A percentile compares a stretch with the other conserved stretches of the same genome.
Conservation (phyloP, 2,888 invertebrate species). For the Leucania comma region DNA sequence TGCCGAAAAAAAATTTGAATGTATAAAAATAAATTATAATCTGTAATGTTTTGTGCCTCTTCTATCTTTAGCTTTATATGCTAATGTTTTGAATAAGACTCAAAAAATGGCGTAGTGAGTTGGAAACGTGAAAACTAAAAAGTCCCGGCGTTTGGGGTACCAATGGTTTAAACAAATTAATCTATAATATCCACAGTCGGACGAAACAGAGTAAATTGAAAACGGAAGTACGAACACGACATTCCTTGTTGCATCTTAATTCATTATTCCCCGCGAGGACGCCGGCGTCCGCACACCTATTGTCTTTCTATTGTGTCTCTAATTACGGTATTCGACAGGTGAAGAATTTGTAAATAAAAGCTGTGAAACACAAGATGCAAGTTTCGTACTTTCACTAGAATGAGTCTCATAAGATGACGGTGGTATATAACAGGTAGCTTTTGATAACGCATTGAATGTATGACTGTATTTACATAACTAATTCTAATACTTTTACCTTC, state of each 20-base stretch:
- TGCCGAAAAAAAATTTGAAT: conserved; percentile 10
- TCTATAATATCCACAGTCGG: conserved; percentile 59
- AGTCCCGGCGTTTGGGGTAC: background rate
- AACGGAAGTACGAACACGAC: conserved; percentile 40
- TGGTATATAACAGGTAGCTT: conserved; percentile 66
- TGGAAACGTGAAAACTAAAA: background rate
- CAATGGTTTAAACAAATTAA: background rate
- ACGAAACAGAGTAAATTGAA: conserved; percentile 30
- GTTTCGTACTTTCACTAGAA: conserved; percentile 44
- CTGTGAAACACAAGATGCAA: conserved; percentile 18
- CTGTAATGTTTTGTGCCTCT: conserved; percentile 19
- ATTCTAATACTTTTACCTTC: conserved; percentile 42
- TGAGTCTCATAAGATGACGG: conserved; percentile 58
- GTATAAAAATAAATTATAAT: conserved; percentile 4
- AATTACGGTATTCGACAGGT: no score
- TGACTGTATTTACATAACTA: conserved; percentile 50
- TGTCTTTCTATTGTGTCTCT: no score
- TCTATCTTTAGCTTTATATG: conserved; percentile 8
- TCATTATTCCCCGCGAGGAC: no score
- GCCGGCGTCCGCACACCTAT: no score
- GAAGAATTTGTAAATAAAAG: conserved; percentile 50
- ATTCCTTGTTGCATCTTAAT: conserved; percentile 16
- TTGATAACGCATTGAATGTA: conserved; percentile 67
- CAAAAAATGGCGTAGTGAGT: conserved; percentile 9
- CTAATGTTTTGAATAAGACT: conserved; percentile 23